Base-by-base conservation (phyloP, 37 sponge, comb jelly and placozoan species). In the Aplysina aerophoba region DNA sequence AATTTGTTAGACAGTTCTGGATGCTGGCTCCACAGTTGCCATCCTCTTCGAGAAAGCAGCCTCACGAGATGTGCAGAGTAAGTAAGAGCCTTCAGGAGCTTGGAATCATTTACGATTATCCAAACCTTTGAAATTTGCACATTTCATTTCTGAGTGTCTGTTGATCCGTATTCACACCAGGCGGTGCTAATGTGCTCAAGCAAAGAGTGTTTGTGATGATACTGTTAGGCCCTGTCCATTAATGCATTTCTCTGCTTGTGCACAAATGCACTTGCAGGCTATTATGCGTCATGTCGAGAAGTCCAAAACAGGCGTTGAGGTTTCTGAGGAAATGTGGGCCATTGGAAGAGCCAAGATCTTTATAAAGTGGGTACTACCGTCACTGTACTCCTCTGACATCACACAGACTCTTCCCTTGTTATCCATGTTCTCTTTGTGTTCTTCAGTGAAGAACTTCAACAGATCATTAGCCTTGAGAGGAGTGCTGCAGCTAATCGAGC, bases 321-420 rank as follows among this genome's bases (percentile, higher is more conserved):
- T 83, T 5, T 36, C 85, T 13, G 89, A 92, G 20, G 90, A 89
- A 2, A 58, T 66, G 84, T 93, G 81, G 58, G 85, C 85, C 34
- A 59, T 89, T 0, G 93, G 93, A 15, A 83, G 78, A 24, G 86
- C 72, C 14, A 86, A 92, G 71, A 81, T 92, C 27, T 89, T 92
- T 56, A 59, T 89, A 20, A 87, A 65, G 91, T 87, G 37, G 87
- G 88, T 54, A 36, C 5, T 11, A 33, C 35, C 28, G 59, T 58
- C 59, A 58, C 19, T 58, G 59, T 58, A 19, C 59, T 58, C 15
- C 19, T 20, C 19, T 37, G 50, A 38, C 50, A 39, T 28, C n/a
- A n/a, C n/a, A n/a, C n/a, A n/a, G n/a, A 44, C 6, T 44, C 50
- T 44, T 44, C 50, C 50, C 3, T 44, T 11, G 8, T 44, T 44